Conservation (phyloP, 1,140 invertebrate species). For the Formica exsecta region DNA sequence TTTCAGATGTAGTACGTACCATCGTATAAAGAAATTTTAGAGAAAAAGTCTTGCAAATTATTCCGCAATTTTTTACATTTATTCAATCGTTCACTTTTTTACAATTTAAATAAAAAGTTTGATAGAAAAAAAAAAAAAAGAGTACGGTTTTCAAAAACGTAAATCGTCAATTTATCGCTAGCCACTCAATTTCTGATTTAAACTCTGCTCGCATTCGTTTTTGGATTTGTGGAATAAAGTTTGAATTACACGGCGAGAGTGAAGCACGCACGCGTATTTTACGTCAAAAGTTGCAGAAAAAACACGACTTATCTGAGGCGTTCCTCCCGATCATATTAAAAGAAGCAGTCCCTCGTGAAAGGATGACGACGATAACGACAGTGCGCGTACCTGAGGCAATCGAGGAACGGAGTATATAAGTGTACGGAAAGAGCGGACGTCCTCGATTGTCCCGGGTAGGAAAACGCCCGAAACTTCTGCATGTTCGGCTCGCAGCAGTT, state of each 20-base stretch:
- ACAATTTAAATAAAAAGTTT: conserved; percentile 7
- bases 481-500: conserved; percentile 76
- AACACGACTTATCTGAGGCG: conserved; percentile 34
- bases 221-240: conserved; percentile 44
- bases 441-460: conserved; percentile 71
- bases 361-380: conserved; percentile 24
- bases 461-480: conserved; percentile 74
- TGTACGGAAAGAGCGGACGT: conserved; percentile 35
- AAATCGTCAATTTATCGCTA: background rate
- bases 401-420: background rate
- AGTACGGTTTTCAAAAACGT: background rate
- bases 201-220: background rate
- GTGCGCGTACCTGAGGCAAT: conserved; percentile 48
- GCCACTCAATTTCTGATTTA: conserved; percentile 18
- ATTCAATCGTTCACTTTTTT: background rate
- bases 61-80: background rate
- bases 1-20: background rate
- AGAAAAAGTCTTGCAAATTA: background rate
- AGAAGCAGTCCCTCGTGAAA: conserved; percentile 53
- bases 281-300: conserved; percentile 34
- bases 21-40: background rate
- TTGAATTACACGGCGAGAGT: conserved; percentile 38
- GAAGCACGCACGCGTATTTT: conserved; percentile 12
- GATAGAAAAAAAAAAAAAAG: background rate
- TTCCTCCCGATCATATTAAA: conserved; percentile 27